Conservation (phyloP, 1,140 invertebrate genomes). For the Drosophila obscura region DNA sequence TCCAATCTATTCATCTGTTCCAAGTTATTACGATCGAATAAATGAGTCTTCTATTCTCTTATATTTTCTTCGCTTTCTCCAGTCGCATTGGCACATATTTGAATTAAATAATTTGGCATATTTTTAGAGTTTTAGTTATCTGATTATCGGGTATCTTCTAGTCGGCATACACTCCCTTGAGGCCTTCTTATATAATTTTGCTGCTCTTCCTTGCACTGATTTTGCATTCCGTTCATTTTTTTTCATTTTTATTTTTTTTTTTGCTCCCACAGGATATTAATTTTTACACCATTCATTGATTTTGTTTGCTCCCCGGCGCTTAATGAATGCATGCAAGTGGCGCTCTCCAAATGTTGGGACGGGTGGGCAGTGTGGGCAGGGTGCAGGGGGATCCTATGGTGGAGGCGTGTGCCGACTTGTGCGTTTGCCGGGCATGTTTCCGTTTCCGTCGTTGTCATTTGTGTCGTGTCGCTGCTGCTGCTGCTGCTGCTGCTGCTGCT, state of each 20-base stretch:
- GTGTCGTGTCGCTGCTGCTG: neutral
- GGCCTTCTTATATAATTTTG: constrained; percentile 10
- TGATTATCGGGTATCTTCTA: neutral
- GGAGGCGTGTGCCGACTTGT: constrained; percentile 28
- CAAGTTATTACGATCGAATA: too few species aligned
- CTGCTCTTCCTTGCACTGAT: constrained; percentile 12
- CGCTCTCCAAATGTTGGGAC: neutral
- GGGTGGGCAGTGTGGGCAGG: neutral
- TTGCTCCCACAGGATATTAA: constrained; percentile 76
- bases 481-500: neutral
- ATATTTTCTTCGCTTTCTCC: too few species aligned
- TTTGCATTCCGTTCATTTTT: constrained; percentile 7
- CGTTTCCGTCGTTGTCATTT: constrained; percentile 53
- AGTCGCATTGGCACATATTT: too few species aligned
- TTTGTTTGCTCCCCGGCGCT: constrained; percentile 61
- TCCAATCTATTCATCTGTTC: too few species aligned
- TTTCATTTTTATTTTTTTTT: constrained; percentile 1
- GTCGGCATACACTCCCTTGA: constrained; percentile 36
- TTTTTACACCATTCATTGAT: constrained; percentile 84
- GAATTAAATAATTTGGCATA: too few species aligned
- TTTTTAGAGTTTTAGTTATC: too few species aligned
- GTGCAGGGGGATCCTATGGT: too few species aligned
- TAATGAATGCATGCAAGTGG: constrained; percentile 64
- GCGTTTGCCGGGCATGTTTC: constrained; percentile 48
- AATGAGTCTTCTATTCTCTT: too few species aligned